Evolutionary conservation across 2,797 vertebrate genomes (phyloP), one percentile per base, ranked within the genome.

Genomic region (Spea hammondii): DNA sequence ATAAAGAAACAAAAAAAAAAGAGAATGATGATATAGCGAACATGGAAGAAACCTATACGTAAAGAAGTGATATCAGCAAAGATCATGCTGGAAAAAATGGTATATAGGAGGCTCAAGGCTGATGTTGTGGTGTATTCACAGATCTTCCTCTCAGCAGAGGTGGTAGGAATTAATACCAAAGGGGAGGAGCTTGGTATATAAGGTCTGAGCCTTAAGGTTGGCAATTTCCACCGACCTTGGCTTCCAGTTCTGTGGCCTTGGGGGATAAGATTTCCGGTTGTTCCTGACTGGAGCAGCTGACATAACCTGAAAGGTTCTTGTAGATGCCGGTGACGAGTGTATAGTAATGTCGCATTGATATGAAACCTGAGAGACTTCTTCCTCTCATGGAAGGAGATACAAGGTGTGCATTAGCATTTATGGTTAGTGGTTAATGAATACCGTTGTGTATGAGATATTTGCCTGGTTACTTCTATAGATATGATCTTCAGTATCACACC

Each of bases 391-490:
- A 11, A 59, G 5, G 2, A 32, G 59, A 62, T 32, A 6, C 59
- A 32, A 17, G n/a, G 5, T 5, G 14, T 17, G 0, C 59, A 3
- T 17, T 32, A 12, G 59, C 59, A 6, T 62, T 6, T 62, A 12
- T 32, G 6, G 2, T 62, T 7, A 14, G 32, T 32, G 9, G 59
- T 62, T 62, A 62, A 62, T 62, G 59, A 62, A 32, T 62, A 17
- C 59, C 14, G 9, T 9, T 51, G 50, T 17, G 59, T 62, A 53
- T 65, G 70, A 50, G 55, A 66, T 69, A 47, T 74, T n/a, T 69
- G 78, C 71, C 47, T 72, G 67, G 64, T 69, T 74, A 47, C 47
- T 48, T 11, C 46, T 45, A 32, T 67, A 59, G 11, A 64, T 55
- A 70, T 72, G 64, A 68, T 14, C 8, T 53, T 73, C 51, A 44